Evolutionary conservation across 1,140 invertebrate species (phyloP), one percentile per base, ranked within the genome.

Genomic region (Coptotermes formosanus): DNA sequence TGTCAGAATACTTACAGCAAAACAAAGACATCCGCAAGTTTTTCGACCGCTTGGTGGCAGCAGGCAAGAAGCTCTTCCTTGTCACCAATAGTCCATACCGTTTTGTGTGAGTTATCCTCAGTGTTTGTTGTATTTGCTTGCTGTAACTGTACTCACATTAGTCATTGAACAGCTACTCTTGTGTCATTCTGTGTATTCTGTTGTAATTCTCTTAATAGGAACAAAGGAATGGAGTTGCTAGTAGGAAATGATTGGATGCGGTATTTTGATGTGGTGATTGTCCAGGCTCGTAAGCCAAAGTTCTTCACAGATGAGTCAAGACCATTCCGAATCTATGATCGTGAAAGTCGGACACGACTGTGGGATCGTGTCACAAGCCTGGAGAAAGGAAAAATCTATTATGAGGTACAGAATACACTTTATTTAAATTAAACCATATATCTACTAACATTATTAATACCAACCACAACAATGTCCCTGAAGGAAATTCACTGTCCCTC

Each of bases 81-180:
- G 97, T 99, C 3, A 99, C 98, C 16, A 99, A 99, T 90, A 99
- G 97, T 91, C 98, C 98, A 1, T 99, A 95, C 90, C 95, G 96
- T 88, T 99, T 99, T 93, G 97, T 99, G 98, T 99, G 93, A 96
- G 97, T 95, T 32, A 44, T 55, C 12, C 2, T n/a, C 59, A 48
- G 59, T 48, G 19, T 55, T 52, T 23, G 23, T 3, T 9, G 59
- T 55, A 32, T 84, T 45, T 84, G 81, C 19, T 23, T 82, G 32
- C 12, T 23, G 45, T 2, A 1, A 75, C n/a, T 75, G 25, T 75
- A 30, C 14, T 75, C n/a, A n/a, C 9, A 16, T 14, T 30, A 25
- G n/a, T 75, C 8, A 25, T 75, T 9, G n/a, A n/a, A 25, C 7
- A 30, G 64, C 64, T n/a, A 30, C 30, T 75, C n/a, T 75, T 25